Conservation (phyloP, 2,113 vertebrate genomes). For the Cyprinus carpio region DNA sequence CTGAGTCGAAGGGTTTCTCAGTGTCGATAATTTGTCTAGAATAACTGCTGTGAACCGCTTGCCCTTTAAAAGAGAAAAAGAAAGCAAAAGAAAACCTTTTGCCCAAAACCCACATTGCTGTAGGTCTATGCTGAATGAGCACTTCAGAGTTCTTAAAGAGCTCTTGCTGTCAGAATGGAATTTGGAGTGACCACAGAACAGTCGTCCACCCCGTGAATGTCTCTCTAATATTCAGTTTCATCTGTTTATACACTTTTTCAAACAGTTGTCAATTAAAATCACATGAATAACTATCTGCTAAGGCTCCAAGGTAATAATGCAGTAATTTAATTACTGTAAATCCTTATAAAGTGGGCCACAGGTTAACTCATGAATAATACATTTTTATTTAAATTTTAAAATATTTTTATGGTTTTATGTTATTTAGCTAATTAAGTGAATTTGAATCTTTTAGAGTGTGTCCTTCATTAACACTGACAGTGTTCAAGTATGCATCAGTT, state of each 20-base stretch:
- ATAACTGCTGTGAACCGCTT: conserved; percentile 63
- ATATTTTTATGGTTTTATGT: background rate
- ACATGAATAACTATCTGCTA: background rate
- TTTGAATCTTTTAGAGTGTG: background rate
- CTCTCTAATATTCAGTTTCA: conserved; percentile 49
- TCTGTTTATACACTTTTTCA: conserved; percentile 37
- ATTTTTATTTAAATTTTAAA: background rate
- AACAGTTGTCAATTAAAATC: conserved; percentile 31
- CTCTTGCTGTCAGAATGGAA: conserved; percentile 80
- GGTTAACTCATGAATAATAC: background rate
- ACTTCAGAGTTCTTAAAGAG: conserved; percentile 73
- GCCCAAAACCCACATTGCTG: conserved; percentile 62
- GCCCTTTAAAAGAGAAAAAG: conserved; percentile 46
- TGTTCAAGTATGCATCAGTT: background rate
- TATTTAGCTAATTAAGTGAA: background rate
- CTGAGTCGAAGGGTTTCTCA: conserved; percentile 67
- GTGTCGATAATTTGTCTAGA: conserved; percentile 75
- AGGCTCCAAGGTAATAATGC: background rate
- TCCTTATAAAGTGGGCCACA: background rate
- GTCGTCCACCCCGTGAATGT: conserved; percentile 52
- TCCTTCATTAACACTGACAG: background rate
- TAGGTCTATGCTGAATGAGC: conserved; percentile 71
- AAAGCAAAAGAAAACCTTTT: conserved; percentile 57
- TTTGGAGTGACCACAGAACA: conserved; percentile 75
- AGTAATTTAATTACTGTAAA: background rate